A percentile compares a stretch with the other conserved stretches of the same genome.
Evolutionary conservation across 1,140 invertebrate genomes (phyloP).

Genomic region (Helicorthomorpha holstii): DNA sequence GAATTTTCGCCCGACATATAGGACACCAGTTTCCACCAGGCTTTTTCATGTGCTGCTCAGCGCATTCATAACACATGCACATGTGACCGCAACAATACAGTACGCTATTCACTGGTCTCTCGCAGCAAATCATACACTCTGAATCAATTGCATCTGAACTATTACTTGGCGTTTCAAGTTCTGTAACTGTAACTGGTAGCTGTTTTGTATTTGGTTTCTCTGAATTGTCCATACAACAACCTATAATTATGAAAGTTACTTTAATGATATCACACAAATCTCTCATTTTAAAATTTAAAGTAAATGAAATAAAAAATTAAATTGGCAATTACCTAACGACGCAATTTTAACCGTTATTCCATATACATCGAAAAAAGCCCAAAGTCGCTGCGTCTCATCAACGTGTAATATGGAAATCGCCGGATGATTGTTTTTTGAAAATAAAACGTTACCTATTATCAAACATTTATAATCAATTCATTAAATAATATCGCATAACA

Average conservation of each 20-base stretch:
- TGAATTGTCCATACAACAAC: too few relatives aligned
- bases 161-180: too few relatives aligned
- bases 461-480: not conserved
- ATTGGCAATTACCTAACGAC: slow-evolving; percentile 43
- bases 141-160: too few relatives aligned
- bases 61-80: slow-evolving; percentile 97
- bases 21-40: slow-evolving; percentile 44
- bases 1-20: slow-evolving; percentile 76
- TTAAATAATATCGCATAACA: too few relatives aligned
- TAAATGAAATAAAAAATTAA: too few relatives aligned
- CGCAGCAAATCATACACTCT: slow-evolving; percentile 93
- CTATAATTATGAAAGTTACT: too few relatives aligned
- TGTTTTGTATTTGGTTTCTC: too few relatives aligned
- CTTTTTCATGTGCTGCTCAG: slow-evolving; percentile 73
- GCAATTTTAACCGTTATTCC: slow-evolving; percentile 77
- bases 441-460: slow-evolving; percentile 57
- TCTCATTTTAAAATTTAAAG: too few relatives aligned
- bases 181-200: too few relatives aligned
- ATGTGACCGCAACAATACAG: slow-evolving; percentile 95
- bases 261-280: too few relatives aligned
- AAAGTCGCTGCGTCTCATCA: slow-evolving; percentile 69
- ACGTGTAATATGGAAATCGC: slow-evolving; percentile 81
- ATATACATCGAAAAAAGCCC: slow-evolving; percentile 92
- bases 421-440: slow-evolving; percentile 67
- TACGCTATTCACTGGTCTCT: slow-evolving; percentile 77